Evolutionary conservation across 1,140 invertebrate species (phyloP).

Genomic region (Bradysia coprophila): DNA sequence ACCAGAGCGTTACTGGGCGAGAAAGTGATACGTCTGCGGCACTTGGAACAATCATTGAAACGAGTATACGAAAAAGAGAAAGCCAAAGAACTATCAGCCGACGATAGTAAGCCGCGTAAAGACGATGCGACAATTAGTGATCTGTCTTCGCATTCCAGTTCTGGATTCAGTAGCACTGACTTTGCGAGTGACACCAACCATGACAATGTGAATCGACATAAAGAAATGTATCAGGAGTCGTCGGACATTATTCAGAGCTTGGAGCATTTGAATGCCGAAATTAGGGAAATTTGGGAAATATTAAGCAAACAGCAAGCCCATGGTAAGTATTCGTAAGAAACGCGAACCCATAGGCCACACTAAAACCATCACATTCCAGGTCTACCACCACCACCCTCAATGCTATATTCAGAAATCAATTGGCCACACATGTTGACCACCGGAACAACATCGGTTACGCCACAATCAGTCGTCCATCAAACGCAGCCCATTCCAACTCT

Average conservation of each 20-base stretch:
- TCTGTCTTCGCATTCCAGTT: conserved; percentile 43
- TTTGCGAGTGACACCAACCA: conserved; percentile 32
- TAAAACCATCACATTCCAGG: not conserved
- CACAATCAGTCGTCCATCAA: not conserved
- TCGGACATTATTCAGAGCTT: conserved; percentile 48
- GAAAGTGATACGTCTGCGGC: conserved; percentile 55
- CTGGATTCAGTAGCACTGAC: conserved; percentile 48
- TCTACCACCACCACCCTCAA: not conserved
- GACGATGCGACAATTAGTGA: conserved; percentile 39
- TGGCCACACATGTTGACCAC: conserved; percentile 23
- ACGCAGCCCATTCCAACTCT: conserved; percentile 28
- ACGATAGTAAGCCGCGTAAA: conserved; percentile 12
- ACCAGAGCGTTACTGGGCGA: conserved; percentile 56
- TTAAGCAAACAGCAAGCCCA: conserved; percentile 34
- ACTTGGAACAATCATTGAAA: conserved; percentile 53
- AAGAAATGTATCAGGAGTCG: conserved; percentile 33
- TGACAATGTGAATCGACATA: conserved; percentile 10
- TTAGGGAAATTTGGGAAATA: conserved; percentile 48
- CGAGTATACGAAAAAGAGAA: conserved; percentile 29
- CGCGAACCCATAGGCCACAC: not conserved
- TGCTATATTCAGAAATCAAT: conserved; percentile 6
- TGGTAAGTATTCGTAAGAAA: not conserved
- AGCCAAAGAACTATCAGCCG: conserved; percentile 24
- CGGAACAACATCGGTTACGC: not conserved
- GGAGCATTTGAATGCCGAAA: conserved; percentile 49